phyloP scores from a whole-genome alignment of 64 coral and sea anemone genomes.

The Pocillopora damicornis region DNA sequence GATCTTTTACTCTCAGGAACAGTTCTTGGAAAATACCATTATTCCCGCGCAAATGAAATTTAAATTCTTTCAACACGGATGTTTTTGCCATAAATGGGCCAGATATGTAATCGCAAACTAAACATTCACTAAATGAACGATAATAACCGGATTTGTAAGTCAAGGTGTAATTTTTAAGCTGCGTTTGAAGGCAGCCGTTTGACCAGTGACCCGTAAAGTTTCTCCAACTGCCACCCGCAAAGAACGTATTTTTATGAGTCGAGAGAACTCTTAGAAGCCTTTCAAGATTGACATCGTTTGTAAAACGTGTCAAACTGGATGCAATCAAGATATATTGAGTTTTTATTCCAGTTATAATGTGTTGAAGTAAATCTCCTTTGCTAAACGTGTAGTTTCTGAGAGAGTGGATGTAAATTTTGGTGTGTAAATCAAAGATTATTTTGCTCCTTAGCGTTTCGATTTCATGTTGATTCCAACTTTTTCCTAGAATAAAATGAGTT shows the following conservation, averaged over 20 bases:
- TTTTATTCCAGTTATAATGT: slow-evolving; percentile 45
- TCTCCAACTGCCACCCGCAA: slow-evolving; percentile 66
- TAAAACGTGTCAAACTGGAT: slow-evolving; percentile 58
- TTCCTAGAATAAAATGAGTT: slow-evolving; percentile 28
- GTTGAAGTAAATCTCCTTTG: slow-evolving; percentile 44
- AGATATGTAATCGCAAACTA: slow-evolving; percentile 71
- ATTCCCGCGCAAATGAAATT: slow-evolving; percentile 28
- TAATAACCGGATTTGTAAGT: slow-evolving; percentile 78
- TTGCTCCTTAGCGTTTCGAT: slow-evolving; percentile 4
- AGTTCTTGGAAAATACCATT: slow-evolving; percentile 53
- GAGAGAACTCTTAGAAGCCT: slow-evolving; percentile 81
- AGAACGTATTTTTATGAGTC: slow-evolving; percentile 33
- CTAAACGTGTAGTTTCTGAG: neutral
- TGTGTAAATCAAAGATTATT: neutral
- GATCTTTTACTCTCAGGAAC: slow-evolving; percentile 49
- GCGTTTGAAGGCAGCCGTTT: slow-evolving; percentile 69
- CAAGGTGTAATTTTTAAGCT: slow-evolving; percentile 82
- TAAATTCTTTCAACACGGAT: slow-evolving; percentile 38
- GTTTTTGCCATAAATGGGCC: slow-evolving; percentile 87
- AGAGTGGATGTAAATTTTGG: slow-evolving; percentile 3
- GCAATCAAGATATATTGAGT: slow-evolving; percentile 81
- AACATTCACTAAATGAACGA: slow-evolving; percentile 71
- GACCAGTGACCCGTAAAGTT: slow-evolving; percentile 81
- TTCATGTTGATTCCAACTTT: slow-evolving; percentile 20
- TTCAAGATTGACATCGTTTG: slow-evolving; percentile 57